A percentile compares a stretch with the other conserved stretches of the same genome.
Conservation (phyloP, 2,113 vertebrate species). For the Laticauda colubrina region DNA sequence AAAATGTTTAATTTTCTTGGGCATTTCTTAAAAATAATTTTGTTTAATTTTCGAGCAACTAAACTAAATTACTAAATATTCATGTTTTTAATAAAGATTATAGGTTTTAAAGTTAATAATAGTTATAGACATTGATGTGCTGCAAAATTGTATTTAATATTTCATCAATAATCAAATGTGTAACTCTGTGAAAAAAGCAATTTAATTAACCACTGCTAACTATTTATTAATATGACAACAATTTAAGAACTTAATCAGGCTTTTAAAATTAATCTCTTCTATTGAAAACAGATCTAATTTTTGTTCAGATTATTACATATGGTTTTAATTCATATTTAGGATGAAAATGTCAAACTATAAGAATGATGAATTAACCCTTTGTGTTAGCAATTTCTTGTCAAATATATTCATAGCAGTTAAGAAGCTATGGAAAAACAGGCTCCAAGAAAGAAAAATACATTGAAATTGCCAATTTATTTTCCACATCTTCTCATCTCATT, state of each 20-base stretch:
- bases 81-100: neutral
- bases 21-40: neutral
- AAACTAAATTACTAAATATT: neutral
- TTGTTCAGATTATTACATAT: neutral
- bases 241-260: neutral
- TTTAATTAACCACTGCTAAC: neutral
- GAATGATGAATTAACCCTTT: neutral
- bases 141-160: conserved; percentile 10
- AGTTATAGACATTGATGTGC: neutral
- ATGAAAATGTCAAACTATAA: neutral
- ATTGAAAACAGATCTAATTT: neutral
- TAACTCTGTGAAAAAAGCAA: neutral
- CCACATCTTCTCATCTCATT: neutral
- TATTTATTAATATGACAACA: conserved; percentile 1
- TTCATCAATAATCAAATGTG: conserved; percentile 6
- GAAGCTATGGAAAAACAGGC: neutral
- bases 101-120: neutral
- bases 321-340: neutral
- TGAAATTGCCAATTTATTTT: neutral
- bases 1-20: neutral
- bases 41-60: neutral
- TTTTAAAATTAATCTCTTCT: conserved; percentile 15
- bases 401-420: neutral
- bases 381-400: neutral
- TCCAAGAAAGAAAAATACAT: neutral